Conservation (phyloP, 2,797 vertebrate species). For the Malacoraja senta region DNA sequence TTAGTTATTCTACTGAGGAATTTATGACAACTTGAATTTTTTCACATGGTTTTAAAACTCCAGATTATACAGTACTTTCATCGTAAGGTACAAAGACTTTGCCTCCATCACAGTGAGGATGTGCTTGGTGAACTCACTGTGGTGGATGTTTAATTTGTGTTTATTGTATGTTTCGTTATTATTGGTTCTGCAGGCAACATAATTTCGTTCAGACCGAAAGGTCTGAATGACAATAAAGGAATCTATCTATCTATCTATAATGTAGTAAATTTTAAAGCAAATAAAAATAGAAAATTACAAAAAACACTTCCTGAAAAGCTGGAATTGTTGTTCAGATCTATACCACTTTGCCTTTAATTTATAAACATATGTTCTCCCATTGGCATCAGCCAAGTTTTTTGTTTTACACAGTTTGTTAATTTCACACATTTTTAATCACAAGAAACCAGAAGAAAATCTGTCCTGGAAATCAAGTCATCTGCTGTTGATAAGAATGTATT, state of each 20-base stretch:
- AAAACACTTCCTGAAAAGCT: background rate
- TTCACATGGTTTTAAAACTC: background rate
- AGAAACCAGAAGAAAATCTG: constrained; percentile 13
- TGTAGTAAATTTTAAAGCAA: background rate
- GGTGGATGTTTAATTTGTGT: no score
- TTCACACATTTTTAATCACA: background rate
- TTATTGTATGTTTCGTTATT: no score
- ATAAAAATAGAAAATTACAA: background rate
- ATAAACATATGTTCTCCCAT: background rate
- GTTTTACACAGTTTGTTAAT: background rate
- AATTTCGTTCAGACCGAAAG: no score
- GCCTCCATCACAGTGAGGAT: no score
- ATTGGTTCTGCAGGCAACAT: no score
- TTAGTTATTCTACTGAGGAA: background rate
- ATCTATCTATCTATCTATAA: no score
- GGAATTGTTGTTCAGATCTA: background rate
- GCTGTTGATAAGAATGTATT: background rate
- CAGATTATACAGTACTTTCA: background rate
- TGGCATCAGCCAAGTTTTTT: background rate
- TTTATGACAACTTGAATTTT: background rate
- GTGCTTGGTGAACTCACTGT: no score
- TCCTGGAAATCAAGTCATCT: background rate
- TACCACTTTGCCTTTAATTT: background rate
- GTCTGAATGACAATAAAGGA: no score
- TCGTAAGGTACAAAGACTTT: background rate